phyloP scores from a whole-genome alignment of 2,113 vertebrate genomes.

The Tachuris rubrigastra region DNA sequence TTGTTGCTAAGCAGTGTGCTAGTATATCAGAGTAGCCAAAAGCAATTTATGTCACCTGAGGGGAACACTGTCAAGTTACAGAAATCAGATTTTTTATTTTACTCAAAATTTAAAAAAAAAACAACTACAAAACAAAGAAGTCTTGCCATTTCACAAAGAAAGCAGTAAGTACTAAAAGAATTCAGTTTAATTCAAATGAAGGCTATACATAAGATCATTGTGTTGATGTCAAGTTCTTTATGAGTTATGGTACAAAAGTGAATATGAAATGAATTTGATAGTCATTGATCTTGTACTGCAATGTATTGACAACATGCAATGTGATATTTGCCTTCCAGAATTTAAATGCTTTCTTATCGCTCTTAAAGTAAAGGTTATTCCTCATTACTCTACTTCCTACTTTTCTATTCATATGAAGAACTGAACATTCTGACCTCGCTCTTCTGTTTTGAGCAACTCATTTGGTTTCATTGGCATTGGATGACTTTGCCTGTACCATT shows the following conservation, averaged over 20 bases:
- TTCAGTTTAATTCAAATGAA: neutral
- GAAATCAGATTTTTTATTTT: neutral
- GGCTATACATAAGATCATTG: neutral
- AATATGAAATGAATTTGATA: slow-evolving; percentile 44
- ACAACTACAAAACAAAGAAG: neutral
- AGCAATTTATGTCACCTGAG: neutral
- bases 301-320: neutral
- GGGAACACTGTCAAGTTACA: neutral
- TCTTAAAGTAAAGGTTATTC: neutral
- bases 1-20: neutral
- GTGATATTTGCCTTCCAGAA: neutral
- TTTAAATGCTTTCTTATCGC: neutral
- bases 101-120: neutral
- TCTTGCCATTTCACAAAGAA: neutral
- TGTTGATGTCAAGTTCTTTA: neutral
- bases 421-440: neutral
- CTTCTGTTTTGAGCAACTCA: neutral
- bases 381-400: neutral
- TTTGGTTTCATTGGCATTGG: neutral
- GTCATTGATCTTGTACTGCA: slow-evolving; percentile 28
- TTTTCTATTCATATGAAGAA: neutral
- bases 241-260: slow-evolving; percentile 22
- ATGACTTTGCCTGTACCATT: neutral
- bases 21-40: neutral
- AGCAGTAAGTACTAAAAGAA: neutral